A percentile compares a stretch with the other conserved stretches of the same genome.
These are phyloP conservation scores for Tenthredo mesomela DNA, from an alignment of 2,888 invertebrate species.

Conservation along the genomic window DNA sequence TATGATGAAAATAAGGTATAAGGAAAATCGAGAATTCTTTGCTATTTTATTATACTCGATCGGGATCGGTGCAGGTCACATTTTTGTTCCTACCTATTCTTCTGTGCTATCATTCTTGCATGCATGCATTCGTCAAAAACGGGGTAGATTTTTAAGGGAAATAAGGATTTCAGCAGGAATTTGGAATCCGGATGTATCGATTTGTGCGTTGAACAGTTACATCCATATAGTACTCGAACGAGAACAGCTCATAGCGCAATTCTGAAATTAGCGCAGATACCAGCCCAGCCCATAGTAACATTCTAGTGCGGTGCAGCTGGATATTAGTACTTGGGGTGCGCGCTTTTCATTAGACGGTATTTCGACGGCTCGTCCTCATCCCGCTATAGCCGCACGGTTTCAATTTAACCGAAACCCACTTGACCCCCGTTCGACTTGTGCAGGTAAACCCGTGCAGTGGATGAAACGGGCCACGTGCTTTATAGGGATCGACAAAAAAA, in stretches of 20 bases:
- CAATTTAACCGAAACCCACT: slow-evolving; percentile 27
- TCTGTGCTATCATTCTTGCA: no score
- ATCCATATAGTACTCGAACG: not conserved
- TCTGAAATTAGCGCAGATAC: slow-evolving; percentile 69
- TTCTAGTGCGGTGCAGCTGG: slow-evolving; percentile 68
- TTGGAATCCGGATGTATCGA: not conserved
- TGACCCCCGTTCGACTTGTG: not conserved
- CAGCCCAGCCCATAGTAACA: slow-evolving; percentile 63
- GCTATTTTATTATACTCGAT: no score
- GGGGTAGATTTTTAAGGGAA: no score
- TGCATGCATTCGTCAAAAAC: no score
- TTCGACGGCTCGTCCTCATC: slow-evolving; percentile 24
- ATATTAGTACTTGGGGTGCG: slow-evolving; percentile 48
- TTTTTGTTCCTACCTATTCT: no score
- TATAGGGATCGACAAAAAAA: not conserved
- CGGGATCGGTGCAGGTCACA: no score
- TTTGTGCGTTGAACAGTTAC: no score
- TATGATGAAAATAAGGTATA: not conserved
- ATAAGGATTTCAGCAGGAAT: not conserved
- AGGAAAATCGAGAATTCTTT: not conserved
- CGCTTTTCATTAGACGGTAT: slow-evolving; percentile 46
- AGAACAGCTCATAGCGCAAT: slow-evolving; percentile 61
- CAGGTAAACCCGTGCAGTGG: not conserved
- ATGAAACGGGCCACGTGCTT: not conserved
- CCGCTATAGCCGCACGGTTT: not conserved